Evolutionary conservation across 2,113 vertebrate species (phyloP), one percentile per base, ranked within the genome.

Genomic region (Hyla sarda): DNA sequence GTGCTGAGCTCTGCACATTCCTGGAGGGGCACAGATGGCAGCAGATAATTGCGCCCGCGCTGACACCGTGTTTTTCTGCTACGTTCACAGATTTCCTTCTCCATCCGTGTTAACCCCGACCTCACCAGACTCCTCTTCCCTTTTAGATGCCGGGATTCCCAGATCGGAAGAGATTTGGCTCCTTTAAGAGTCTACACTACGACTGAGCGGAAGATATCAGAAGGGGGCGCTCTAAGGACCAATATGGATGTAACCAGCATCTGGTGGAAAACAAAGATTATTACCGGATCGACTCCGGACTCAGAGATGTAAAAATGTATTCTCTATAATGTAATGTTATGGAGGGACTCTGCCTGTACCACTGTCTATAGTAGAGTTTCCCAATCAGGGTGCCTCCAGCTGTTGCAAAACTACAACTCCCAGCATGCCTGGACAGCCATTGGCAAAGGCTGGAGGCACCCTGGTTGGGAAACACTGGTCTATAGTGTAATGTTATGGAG

Each of bases 131-230:
- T 8, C 1, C 47, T 11, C 89, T 58, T 89, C 91, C 90, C 87
- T 73, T 90, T 16, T 93, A 99, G 98, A 95, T 98, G 91, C 90
- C 96, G 3, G 95, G 95, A 88, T 98, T 99, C 91, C 92, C 96
- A 73, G 98, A 99, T 91, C 94, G 97, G 83, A 99, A 98, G 85
- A 95, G 97, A 41, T 97, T 97, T 93, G 93, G 93, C 82, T 91
- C 95, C 1, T 90, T 97, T 87, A 99, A 98, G 91, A 97, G 87
- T 89, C 92, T 98, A 89, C 98, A 99, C 91, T 98, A 96, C 85
- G 97, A 99, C 52, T 99, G 90, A 95, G 45, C 37, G 6, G 30
- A 14, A 1, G 62, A 12, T 4, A 30, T 2, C 62, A 65, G 25
- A 21, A n/a, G 54, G 23, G 23, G 54, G 54, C 54, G n/a, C 23